Conservation (phyloP, 2,113 vertebrate species). For the Benitochromis conjunctus region DNA sequence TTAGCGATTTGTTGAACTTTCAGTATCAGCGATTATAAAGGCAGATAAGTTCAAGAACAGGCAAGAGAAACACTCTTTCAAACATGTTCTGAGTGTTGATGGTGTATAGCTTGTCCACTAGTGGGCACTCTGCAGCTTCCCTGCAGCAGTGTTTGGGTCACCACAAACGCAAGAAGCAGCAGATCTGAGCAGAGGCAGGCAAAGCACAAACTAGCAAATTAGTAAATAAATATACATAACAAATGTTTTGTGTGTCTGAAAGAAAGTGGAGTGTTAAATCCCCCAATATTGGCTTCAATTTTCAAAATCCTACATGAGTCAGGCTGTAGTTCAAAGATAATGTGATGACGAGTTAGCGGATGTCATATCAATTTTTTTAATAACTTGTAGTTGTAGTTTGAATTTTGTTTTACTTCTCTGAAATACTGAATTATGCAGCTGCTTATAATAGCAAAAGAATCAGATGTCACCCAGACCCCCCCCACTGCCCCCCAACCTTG, state of each 20-base stretch:
- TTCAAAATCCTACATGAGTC: neutral
- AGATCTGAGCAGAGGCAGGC: neutral
- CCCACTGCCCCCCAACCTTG: neutral
- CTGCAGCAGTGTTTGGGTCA: neutral
- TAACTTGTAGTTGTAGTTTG: neutral
- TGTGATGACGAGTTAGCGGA: neutral
- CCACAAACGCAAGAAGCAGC: neutral
- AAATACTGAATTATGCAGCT: neutral
- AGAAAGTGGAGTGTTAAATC: no score
- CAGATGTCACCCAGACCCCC: neutral
- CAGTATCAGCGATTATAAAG: neutral
- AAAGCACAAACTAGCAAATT: neutral
- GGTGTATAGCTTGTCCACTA: neutral
- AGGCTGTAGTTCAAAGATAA: neutral
- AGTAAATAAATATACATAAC: neutral
- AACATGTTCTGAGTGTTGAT: neutral
- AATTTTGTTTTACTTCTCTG: neutral
- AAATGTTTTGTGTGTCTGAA: neutral
- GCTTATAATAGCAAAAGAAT: neutral
- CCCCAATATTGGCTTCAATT: no score
- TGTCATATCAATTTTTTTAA: neutral
- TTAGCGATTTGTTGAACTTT: neutral
- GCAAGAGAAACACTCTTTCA: neutral
- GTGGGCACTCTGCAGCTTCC: neutral
- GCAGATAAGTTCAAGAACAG: neutral